Evolutionary conservation across 2,888 invertebrate species (phyloP).

Genomic region (Bombylius major): DNA sequence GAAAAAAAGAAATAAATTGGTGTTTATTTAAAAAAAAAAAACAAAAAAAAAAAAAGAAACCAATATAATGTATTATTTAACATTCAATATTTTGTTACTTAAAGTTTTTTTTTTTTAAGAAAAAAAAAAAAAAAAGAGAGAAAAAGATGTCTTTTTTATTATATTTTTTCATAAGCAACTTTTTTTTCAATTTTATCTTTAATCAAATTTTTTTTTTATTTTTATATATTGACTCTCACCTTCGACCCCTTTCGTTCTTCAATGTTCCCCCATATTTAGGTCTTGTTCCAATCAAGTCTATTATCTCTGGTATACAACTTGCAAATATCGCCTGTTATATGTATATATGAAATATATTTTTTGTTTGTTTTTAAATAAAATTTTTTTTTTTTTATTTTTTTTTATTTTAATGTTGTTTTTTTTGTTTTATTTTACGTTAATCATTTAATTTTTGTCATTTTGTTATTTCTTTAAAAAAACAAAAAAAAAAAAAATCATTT

Average conservation of each 20-base stretch:
- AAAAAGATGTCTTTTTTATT: constrained; percentile 9
- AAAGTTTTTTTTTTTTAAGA: too few relatives aligned
- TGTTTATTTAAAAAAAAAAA: too few relatives aligned
- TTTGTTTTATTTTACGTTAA: constrained; percentile 12
- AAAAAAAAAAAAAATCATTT: background rate
- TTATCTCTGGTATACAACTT: constrained; percentile 99
- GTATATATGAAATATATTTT: constrained; percentile 30
- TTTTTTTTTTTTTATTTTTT: constrained; percentile 13
- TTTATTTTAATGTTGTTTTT: constrained; percentile 14
- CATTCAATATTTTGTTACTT: too few relatives aligned
- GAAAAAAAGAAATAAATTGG: too few relatives aligned
- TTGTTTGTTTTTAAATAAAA: constrained; percentile 26
- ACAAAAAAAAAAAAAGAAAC: too few relatives aligned
- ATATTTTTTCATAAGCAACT: constrained; percentile 15
- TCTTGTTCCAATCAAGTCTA: constrained; percentile 99
- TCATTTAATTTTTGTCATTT: background rate
- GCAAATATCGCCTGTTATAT: constrained; percentile 96
- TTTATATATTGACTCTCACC: constrained; percentile 62
- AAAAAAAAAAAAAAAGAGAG: too few relatives aligned
- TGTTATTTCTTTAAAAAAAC: background rate
- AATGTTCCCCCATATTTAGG: constrained; percentile 99
- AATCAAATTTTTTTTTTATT: constrained; percentile 13
- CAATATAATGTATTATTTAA: too few relatives aligned
- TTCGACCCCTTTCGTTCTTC: constrained; percentile 99
- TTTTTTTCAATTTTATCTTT: constrained; percentile 14